Evolutionary conservation across 1,140 invertebrate genomes (phyloP), one percentile per base, ranked within the genome.

Genomic region (Chrysomallon squamiferum): DNA sequence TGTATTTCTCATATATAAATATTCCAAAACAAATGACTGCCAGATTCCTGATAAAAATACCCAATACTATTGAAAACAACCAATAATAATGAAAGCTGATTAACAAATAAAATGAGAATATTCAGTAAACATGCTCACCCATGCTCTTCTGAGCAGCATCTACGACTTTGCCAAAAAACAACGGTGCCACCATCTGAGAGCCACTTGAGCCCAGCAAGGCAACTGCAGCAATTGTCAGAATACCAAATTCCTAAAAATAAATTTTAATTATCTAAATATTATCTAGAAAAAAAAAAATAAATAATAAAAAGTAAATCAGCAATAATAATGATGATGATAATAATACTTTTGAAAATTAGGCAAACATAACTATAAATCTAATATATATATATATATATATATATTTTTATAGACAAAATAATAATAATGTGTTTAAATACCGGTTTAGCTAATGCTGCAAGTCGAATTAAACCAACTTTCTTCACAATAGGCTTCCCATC

Each of bases 121-220:
- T n/a, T n/a, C n/a, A n/a, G n/a, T n/a, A n/a, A n/a, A n/a, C n/a
- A n/a, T n/a, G 66, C 78, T 73, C 69, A 84, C 82, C 71, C 73
- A 83, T 80, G 62, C 78, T 79, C 22, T 72, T 71, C 9, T 75
- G 66, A 13, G 84, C 84, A 45, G 80, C 77, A 75, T 85, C 84
- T 7, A 85, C 82, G 18, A 85, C 82, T 66, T 75, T 76, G 47
- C 84, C 84, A 76, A 85, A 85, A 59, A 80, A 85, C 20, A 83
- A 66, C 22, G 84, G 84, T 11, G 78, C 78, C 3, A 80, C 73
- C 58, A 82, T 83, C 58, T 78, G 74, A 6, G 73, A 64, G 2
- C 66, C 81, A 67, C 80, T 80, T 2, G 80, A 78, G 9, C 75
- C 57, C 13, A 84, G 45, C 25, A 85, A 60, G 22, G 73, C 72